Base-by-base conservation (phyloP, 2,888 invertebrate species). In the Bellardia bayeri region DNA sequence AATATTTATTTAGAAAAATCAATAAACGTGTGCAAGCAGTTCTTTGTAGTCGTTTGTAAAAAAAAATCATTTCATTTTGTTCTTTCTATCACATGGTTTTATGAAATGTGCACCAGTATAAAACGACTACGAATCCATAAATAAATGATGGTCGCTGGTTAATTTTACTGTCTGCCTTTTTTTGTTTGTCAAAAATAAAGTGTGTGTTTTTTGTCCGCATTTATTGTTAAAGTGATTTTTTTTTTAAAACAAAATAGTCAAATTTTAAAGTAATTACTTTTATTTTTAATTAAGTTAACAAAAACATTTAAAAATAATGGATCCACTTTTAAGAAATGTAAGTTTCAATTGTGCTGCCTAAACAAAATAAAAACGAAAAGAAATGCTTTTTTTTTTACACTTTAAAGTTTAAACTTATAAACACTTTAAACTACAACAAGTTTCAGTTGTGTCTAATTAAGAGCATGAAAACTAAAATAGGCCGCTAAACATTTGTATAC, bases 321-420 rank as follows among this genome's bases (percentile, higher is more conserved):
- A 86, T 74, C 82, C 86, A 37, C 86, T 86, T 14, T 37, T 86
- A 51, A 30, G 40, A 61, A 11, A 33, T 37, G 86, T 86, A 82
- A 82, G 85, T 85, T 51, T 69, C 8, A 3, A 30, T 33, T 54
- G 54, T 63, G 13, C 33, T 37, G 13, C 9, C 2, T 30, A 30
- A 58, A n/a, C 14, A 51, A 51, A 51, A 51, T 51, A 14, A 51
- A 51, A 51, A 51, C 2, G 14, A 51, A 51, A 14, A 5, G 4
- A 51, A 51, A 45, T 37, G 3, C 23, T 1, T 37, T 37, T 37
- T 6, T 37, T 2, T 37, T 37, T 37, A 5, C 37, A 37, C 1
- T 37, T 5, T 23, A 23, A 23, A 37, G 5, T 6, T 37, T 37
- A 1, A 37, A 37, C 6, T 37, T 37, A 37, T 6, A 37, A 37